These are phyloP conservation scores for Ctenicera cuprea DNA, from an alignment of 2,888 invertebrate genomes.

Conservation along the genomic window DNA sequence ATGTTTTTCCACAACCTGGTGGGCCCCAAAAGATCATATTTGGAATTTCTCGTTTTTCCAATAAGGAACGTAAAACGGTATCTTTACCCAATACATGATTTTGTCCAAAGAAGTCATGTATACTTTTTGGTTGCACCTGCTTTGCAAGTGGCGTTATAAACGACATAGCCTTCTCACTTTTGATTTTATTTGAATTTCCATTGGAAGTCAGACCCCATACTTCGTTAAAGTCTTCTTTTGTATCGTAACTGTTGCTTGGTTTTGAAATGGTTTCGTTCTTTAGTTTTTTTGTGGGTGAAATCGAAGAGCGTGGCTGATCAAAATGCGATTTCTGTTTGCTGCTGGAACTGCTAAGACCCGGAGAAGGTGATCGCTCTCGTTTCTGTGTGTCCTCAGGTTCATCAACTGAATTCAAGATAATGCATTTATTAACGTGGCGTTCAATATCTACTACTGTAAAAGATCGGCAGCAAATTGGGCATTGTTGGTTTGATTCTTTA, in stretches of 20 bases:
- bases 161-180: conserved; percentile 1
- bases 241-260: not conserved
- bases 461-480: conserved; percentile 80
- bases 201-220: conserved; percentile 20
- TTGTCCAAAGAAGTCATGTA: conserved; percentile 84
- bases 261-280: conserved; percentile 46
- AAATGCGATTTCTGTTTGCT: conserved; percentile 3
- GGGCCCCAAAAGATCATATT: conserved; percentile 92
- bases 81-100: conserved; percentile 80
- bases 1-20: conserved; percentile 91
- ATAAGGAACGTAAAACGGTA: conserved; percentile 78
- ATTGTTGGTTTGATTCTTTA: conserved; percentile 65
- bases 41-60: conserved; percentile 82
- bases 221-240: conserved; percentile 24
- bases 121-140: conserved; percentile 79
- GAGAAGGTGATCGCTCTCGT: conserved; percentile 65
- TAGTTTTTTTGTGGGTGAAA: conserved; percentile 49
- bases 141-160: conserved; percentile 78
- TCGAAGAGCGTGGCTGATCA: not conserved
- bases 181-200: too few species aligned
- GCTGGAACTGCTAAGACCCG: conserved; percentile 35
- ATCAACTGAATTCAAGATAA: conserved; percentile 78
- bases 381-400: conserved; percentile 62
- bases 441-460: conserved; percentile 76
- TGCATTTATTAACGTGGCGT: conserved; percentile 81